These are phyloP conservation scores for Phaethon lepturus DNA, from an alignment of 2,113 vertebrate species.

Conservation along the genomic window DNA sequence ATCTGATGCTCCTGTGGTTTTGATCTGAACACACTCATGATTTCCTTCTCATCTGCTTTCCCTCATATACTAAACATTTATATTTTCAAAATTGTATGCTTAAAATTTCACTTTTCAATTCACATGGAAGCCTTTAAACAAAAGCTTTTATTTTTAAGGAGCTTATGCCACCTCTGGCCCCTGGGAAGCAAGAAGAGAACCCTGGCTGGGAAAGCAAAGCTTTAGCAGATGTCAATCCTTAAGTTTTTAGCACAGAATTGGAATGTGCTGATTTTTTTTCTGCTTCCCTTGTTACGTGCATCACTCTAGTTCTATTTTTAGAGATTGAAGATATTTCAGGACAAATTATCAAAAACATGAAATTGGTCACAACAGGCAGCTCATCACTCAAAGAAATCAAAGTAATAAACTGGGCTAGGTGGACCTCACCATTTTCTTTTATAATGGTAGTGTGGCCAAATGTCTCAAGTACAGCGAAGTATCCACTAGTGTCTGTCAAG, in stretches of 20 bases:
- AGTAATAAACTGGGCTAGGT: background rate
- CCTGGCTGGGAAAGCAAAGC: background rate
- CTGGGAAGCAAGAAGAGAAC: background rate
- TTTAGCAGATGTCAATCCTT: background rate
- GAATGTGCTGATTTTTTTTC: background rate
- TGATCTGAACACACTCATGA: background rate
- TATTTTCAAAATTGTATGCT: background rate
- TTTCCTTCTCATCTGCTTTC: background rate
- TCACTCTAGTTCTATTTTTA: background rate
- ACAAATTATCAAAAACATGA: background rate
- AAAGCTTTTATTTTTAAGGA: background rate
- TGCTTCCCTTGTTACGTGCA: background rate
- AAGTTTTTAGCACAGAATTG: background rate
- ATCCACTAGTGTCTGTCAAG: background rate
- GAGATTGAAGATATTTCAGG: background rate
- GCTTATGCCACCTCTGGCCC: background rate
- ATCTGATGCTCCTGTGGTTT: background rate
- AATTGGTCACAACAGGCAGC: background rate
- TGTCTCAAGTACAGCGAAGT: background rate
- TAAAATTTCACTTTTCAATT: background rate
- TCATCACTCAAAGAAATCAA: background rate
- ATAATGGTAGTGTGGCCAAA: background rate
- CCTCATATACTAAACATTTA: background rate
- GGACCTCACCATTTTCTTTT: background rate
- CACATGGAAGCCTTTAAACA: background rate